Evolutionary conservation across 2,797 vertebrate species (phyloP), one percentile per base, ranked within the genome.

Genomic region (Craterocephalus amniculus): DNA sequence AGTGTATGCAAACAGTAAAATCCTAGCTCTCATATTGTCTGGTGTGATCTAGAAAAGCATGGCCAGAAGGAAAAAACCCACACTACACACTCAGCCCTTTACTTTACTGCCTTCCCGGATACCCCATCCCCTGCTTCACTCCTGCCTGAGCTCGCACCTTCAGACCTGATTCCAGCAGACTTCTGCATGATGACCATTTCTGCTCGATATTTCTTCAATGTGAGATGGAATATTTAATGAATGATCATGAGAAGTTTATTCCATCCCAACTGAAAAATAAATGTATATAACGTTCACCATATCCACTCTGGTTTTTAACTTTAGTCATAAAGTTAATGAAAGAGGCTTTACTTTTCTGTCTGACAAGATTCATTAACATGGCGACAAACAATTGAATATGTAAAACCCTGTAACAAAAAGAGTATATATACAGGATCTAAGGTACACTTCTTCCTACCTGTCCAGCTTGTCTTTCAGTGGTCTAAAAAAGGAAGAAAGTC

Each of bases 391-490:
- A n/a, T n/a, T n/a, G n/a, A n/a, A n/a, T n/a, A n/a, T n/a, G 14
- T 16, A 27, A 54, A 18, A 4, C 6, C 29, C 20, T 18, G 35
- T 6, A 60, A 67, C 6, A 72, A n/a, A 16, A 66, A n/a, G 20
- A n/a, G 6, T 40, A 14, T 4, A 14, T 16, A 40, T 1, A 72
- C 7, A 31, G 10, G 3, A 70, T 66, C 1, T 51, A 43, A 61
- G 26, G 38, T 8, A 52, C 1, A 38, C 16, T 52, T 5, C 51
- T 14, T 59, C 88, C 43, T 90, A 91, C 88, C 88, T 88, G 83
- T 0, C 4, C 13, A 16, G 24, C 4, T 8, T 8, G 27, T 68
- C 26, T 58, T 45, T 58, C 12, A 64, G 8, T 72, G 57, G 49
- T 61, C 64, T 67, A 26, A 66, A 14, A 38, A 54, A 64, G 40